These are phyloP conservation scores for Operophtera brumata DNA, from an alignment of 2,888 invertebrate genomes.

Conservation along the genomic window DNA sequence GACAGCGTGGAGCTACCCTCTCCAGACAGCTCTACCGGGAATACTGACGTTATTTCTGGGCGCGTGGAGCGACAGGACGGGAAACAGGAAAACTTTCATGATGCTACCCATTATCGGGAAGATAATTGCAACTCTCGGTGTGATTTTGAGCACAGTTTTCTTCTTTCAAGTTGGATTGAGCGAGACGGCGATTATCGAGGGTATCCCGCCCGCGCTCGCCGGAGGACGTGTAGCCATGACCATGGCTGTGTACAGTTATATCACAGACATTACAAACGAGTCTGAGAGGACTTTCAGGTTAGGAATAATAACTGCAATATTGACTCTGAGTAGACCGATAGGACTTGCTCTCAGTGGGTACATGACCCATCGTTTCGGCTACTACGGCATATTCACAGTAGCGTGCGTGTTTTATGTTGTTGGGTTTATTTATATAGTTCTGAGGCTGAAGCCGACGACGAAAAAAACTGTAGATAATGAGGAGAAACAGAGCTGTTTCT, in stretches of 20 bases:
- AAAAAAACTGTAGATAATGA: constrained; percentile 60
- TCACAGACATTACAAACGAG: constrained; percentile 81
- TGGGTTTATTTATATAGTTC: constrained; percentile 68
- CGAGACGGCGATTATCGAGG: constrained; percentile 79
- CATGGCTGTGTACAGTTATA: constrained; percentile 82
- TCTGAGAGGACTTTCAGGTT: constrained; percentile 82
- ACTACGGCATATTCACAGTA: constrained; percentile 71
- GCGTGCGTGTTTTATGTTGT: constrained; percentile 69
- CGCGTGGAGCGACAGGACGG: constrained; percentile 83
- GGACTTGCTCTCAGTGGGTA: constrained; percentile 79
- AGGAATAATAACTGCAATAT: constrained; percentile 80
- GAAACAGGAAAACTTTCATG: constrained; percentile 81
- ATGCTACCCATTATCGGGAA: constrained; percentile 81
- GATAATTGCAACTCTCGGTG: constrained; percentile 75
- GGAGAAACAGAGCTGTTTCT: constrained; percentile 48
- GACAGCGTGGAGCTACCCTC: constrained; percentile 80
- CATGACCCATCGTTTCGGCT: constrained; percentile 72
- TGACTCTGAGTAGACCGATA: constrained; percentile 76
- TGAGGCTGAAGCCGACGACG: constrained; percentile 64
- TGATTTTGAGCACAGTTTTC: constrained; percentile 80
- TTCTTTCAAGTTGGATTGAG: constrained; percentile 79
- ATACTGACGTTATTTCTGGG: constrained; percentile 80
- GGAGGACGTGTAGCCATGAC: constrained; percentile 82
- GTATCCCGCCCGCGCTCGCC: constrained; percentile 81
- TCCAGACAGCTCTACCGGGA: constrained; percentile 81